Conservation (phyloP, 1,140 invertebrate species). For the Bombus superbus region DNA sequence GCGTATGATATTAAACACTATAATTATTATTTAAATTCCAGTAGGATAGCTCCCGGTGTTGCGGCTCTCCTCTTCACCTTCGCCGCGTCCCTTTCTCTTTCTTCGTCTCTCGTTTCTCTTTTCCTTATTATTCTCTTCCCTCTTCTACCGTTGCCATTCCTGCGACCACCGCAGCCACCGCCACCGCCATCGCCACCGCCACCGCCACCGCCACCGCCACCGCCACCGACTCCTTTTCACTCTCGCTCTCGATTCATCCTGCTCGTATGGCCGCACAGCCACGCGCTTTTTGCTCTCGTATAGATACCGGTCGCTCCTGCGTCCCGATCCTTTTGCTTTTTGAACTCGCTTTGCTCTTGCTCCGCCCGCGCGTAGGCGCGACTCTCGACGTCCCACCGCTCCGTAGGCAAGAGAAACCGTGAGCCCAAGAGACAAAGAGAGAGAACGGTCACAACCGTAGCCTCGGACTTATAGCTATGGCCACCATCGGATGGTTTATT, state of each 20-base stretch:
- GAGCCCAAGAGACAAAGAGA: conserved; percentile 39
- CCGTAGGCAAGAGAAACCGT: conserved; percentile 21
- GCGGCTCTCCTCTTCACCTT: conserved; percentile 63
- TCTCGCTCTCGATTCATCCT: conserved; percentile 44
- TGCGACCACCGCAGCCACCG: conserved; percentile 1
- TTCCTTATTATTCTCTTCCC: conserved; percentile 35
- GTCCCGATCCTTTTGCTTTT: conserved; percentile 77
- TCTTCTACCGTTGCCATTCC: conserved; percentile 7
- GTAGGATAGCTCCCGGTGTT: conserved; percentile 83
- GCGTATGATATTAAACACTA: conserved; percentile 83
- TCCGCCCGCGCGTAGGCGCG: conserved; percentile 79
- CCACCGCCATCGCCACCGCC: neutral
- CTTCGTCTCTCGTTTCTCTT: conserved; percentile 4
- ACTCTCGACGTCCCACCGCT: conserved; percentile 53
- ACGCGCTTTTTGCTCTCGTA: conserved; percentile 71
- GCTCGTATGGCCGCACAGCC: conserved; percentile 53
- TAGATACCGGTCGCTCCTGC: conserved; percentile 64
- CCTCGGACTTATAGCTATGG: conserved; percentile 73
- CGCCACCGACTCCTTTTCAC: conserved; percentile 35
- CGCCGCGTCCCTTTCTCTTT: conserved; percentile 22
- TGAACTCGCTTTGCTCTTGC: conserved; percentile 79
- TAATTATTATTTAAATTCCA: conserved; percentile 84
- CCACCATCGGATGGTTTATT: conserved; percentile 82
- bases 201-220: accelerated
- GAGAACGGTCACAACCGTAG: conserved; percentile 60